A percentile compares a stretch with the other conserved stretches of the same genome.
These are phyloP conservation scores for Drosophila recens DNA, from an alignment of 2,888 invertebrate genomes.

Conservation along the genomic window DNA sequence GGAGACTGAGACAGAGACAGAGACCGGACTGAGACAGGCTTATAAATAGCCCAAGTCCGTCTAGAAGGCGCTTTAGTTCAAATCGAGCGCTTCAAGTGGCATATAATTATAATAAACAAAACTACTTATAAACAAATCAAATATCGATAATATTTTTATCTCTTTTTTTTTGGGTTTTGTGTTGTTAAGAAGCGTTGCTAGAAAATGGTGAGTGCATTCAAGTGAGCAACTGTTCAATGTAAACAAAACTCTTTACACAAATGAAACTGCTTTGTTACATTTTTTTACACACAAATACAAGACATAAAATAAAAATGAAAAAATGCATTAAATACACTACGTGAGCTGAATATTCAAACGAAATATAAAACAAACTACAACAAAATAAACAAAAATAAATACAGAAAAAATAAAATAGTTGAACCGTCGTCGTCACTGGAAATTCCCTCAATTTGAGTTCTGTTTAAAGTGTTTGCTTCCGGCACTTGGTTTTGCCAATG, in stretches of 20 bases:
- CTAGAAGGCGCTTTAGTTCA: conserved; percentile 74
- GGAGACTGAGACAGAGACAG: conserved; percentile 24
- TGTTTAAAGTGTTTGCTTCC: conserved; percentile 54
- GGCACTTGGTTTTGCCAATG: conserved; percentile 41
- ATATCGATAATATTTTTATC: neutral
- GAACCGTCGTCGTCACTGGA: conserved; percentile 39
- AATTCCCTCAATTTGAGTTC: conserved; percentile 48
- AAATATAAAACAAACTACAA: conserved; percentile 9
- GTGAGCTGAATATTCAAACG: conserved; percentile 59
- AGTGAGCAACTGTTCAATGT: conserved; percentile 41
- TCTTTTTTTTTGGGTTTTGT: conserved; percentile 23
- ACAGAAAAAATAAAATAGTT: conserved; percentile 19
- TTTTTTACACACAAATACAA: conserved; percentile 57
- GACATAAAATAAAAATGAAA: conserved; percentile 29
- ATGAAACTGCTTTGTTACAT: conserved; percentile 22
- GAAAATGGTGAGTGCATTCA: conserved; percentile 56
- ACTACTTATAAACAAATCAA: conserved; percentile 14
- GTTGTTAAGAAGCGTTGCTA: conserved; percentile 21
- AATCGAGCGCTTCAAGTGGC: conserved; percentile 61
- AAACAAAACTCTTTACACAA: conserved; percentile 41
- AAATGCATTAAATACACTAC: conserved; percentile 56
- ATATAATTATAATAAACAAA: conserved; percentile 26
- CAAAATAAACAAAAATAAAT: conserved; percentile 21
- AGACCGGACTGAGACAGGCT: conserved; percentile 34
- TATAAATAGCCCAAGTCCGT: conserved; percentile 72